Evolutionary conservation across 2,113 vertebrate genomes (phyloP), one percentile per base, ranked within the genome.

Genomic region (Saccopteryx leptura): DNA sequence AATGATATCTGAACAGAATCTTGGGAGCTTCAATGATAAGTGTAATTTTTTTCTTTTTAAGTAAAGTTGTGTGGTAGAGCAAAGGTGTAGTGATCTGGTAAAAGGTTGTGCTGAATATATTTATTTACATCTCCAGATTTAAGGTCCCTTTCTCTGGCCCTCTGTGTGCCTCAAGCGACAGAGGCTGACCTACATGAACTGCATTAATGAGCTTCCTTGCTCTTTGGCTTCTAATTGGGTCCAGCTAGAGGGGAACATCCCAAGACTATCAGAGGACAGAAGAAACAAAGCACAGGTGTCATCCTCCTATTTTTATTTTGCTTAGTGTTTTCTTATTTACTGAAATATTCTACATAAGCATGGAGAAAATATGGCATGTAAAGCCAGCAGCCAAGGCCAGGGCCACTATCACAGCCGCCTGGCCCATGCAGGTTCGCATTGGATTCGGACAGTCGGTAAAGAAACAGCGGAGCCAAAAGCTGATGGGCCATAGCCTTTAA

Each of bases 301-400:
- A 68, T 10, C 24, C 28, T 82, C 28, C 14, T 31, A 26, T 93
- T 85, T 84, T n/a, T 78, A 7, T 66, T 39, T 84, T 83, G 46
- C 24, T 80, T 89, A 79, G 24, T 82, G 33, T 92, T 90, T 88
- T 69, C 9, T 83, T 81, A 58, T 90, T 95, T 95, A 65, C 58
- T 65, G 88, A 75, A 79, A 28, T 74, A 66, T 63, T 83, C 63
- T 90, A 79, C 23, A 1, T 13, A 85, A 63, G 14, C 6, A 28
- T 21, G 39, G 60, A 95, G 39, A 88, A 76, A 46, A 65, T 74
- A 58, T 4, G 50, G 24, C 58, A 92, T n/a, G n/a, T n/a, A n/a
- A n/a, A n/a, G n/a, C n/a, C n/a, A n/a, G n/a, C n/a, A n/a, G n/a
- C n/a, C n/a, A n/a, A n/a, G n/a, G n/a, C n/a, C n/a, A n/a, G n/a